Evolutionary conservation across 2,113 vertebrate species (phyloP).

Genomic region (Callopanchax toddi): DNA sequence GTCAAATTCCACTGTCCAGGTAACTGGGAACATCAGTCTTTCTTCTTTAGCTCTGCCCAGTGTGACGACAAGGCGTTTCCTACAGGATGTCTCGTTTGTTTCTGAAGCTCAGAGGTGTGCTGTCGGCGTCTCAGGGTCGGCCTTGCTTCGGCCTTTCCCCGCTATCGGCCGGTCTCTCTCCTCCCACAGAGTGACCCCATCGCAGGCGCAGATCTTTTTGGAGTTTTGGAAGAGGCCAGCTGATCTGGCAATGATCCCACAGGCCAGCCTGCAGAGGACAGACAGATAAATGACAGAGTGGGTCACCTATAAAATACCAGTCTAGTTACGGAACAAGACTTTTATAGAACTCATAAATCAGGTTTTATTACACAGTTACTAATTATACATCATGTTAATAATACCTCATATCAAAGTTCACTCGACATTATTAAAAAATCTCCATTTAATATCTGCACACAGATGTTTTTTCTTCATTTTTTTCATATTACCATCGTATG

Average conservation of each 20-base stretch:
- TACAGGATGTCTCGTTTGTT: neutral
- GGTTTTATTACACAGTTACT: neutral
- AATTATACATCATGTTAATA: too few species aligned
- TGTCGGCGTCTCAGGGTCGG: slow-evolving; percentile 19
- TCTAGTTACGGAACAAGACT: neutral
- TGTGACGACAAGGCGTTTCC: neutral
- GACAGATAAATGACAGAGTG: fast-evolving
- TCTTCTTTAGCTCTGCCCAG: neutral
- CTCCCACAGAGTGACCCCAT: slow-evolving; percentile 92
- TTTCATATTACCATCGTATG: too few species aligned
- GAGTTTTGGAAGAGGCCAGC: slow-evolving; percentile 91
- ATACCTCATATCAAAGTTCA: too few species aligned
- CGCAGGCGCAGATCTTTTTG: slow-evolving; percentile 89
- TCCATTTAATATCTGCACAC: too few species aligned
- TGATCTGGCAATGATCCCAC: slow-evolving; percentile 90
- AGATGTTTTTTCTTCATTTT: too few species aligned
- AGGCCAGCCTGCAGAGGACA: slow-evolving; percentile 81
- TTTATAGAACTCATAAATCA: neutral
- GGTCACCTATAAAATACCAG: neutral
- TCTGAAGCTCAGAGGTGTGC: slow-evolving; percentile 75
- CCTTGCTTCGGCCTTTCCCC: slow-evolving; percentile 78
- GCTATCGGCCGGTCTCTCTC: slow-evolving; percentile 83
- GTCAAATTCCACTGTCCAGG: too few species aligned
- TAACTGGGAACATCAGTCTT: neutral
- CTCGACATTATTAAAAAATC: too few species aligned